Evolutionary conservation across 2,888 invertebrate species (phyloP).

Genomic region (Poecilobothrus nobilitatus): DNA sequence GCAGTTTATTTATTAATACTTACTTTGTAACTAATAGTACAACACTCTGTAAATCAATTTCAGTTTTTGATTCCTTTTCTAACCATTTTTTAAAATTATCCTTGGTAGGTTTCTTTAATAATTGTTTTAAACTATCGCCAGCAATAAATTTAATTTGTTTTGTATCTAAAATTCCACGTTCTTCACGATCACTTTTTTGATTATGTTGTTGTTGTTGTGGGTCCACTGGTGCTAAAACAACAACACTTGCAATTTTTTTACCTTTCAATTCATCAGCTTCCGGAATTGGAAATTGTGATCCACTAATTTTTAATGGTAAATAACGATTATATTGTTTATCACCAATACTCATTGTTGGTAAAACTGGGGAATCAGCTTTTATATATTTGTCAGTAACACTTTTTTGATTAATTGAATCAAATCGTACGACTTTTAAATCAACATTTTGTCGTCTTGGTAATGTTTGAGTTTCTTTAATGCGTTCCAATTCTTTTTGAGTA

Average conservation of each 20-base stretch:
- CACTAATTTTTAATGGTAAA: slow-evolving; percentile 74
- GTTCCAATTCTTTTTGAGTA: slow-evolving; percentile 49
- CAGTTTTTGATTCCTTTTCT: slow-evolving; percentile 64
- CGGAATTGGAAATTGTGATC: slow-evolving; percentile 75
- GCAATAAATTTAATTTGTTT: slow-evolving; percentile 66
- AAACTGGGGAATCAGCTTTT: slow-evolving; percentile 59
- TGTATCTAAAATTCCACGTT: slow-evolving; percentile 50
- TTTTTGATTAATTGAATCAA: slow-evolving; percentile 65
- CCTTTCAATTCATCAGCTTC: slow-evolving; percentile 66
- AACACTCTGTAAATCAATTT: slow-evolving; percentile 69
- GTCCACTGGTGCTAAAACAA: slow-evolving; percentile 74
- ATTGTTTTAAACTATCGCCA: slow-evolving; percentile 64
- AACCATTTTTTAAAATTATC: slow-evolving; percentile 76
- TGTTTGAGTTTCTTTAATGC: slow-evolving; percentile 35
- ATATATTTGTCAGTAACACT: slow-evolving; percentile 67
- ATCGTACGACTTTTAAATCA: slow-evolving; percentile 79
- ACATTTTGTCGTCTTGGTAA: slow-evolving; percentile 52
- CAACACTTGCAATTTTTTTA: slow-evolving; percentile 73
- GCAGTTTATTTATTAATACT: too few relatives aligned
- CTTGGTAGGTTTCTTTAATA: slow-evolving; percentile 63
- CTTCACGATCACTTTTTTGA: slow-evolving; percentile 23
- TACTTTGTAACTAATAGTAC: slow-evolving; percentile 74
- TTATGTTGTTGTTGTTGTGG: slow-evolving; percentile 45
- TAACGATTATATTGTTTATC: slow-evolving; percentile 73
- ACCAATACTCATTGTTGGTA: slow-evolving; percentile 66